Base-by-base conservation (phyloP, 2,888 invertebrate species). In the Synanthedon myopaeformis region DNA sequence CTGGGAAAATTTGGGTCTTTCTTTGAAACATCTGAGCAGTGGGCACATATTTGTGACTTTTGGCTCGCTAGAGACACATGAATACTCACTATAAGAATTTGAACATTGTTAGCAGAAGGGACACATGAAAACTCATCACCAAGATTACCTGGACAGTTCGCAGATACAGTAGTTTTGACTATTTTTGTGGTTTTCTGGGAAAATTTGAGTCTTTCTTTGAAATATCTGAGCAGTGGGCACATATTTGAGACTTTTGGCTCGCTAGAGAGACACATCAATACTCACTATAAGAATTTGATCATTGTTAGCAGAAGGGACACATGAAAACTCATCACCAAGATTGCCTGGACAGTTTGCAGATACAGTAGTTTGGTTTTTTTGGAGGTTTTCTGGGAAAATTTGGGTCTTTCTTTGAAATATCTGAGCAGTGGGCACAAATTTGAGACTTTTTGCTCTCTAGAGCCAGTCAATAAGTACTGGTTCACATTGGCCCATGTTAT, bases 231-330 rank as follows among this genome's bases (percentile, higher is more conserved):
- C n/a, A n/a, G n/a, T n/a, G n/a, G n/a, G n/a, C n/a, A n/a, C n/a
- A n/a, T n/a, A n/a, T n/a, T n/a, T n/a, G n/a, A n/a, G n/a, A 61
- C 60, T 0, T 63, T 65, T 49, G 63, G 64, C 0, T 54, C 64
- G 0, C 51, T 65, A 13, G 59, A 59, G n/a, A n/a, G 58, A 2
- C 66, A 66, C 53, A 64, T 66, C 65, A 62, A 59, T 19, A 52
- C 28, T 2, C 66, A 66, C 53, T 65, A 58, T 41, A 56, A 61
- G 23, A 67, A 69, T 54, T 61, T 61, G 59, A 1, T 53, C 5
- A 82, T 2, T 76, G 85, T 2, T 85, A 85, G 52, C 64, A 89
- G 48, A 82, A 80, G 49, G 74, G 78, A 13, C 89, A 89, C 59
- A 73, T 86, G 65, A 82, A 78, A 49, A 74, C 82, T 0, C 88